Base-by-base conservation (phyloP, 2,888 invertebrate species). In the Allygus modestus region DNA sequence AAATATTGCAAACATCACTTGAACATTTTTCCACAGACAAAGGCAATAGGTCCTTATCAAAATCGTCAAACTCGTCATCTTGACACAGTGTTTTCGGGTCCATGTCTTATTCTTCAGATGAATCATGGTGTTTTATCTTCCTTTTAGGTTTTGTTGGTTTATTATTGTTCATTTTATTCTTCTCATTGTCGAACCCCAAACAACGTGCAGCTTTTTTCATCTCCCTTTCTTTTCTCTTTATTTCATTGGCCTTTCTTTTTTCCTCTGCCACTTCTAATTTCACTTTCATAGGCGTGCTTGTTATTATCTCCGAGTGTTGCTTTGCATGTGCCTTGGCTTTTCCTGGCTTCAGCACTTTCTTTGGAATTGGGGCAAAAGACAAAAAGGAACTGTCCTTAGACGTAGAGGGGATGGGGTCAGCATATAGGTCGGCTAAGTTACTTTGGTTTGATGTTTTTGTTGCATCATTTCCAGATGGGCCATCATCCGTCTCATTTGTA, bases 41-140 rank as follows among this genome's bases (percentile, higher is more conserved):
- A 28, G 37, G 41, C 9, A 79, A 58, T 20, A 23, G 26, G n/a
- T 51, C 20, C 9, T n/a, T 37, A 43, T 75, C 37, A 17, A 75
- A n/a, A n/a, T 41, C 46, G 17, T 79, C 79, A 79, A 26, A n/a
- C 0, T 79, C 79, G 31, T 79, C 26, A 51, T 79, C 79, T 51
- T 46, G 28, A 26, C 58, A 79, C 0, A 79, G 54, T 20, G 0
- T 43, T 43, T 43, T 75, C 7, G n/a, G 23, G 23, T 79, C 51
- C 1, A 61, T 7, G 9, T 61, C 23, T 12, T 17, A 61, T n/a
- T 81, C 81, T 9, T 81, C 81, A 9, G 51, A 46, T 26, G 79
- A 51, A 11, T 51, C 54, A 41, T 51, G 1, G 4, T 26, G 12
- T 26, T 26, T 26, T 23, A 7, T 23, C 26, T 26, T 23, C 7